A percentile compares a stretch with the other conserved stretches of the same genome.
Evolutionary conservation across 2,888 invertebrate species (phyloP).

Genomic region (Macrophya annulata): DNA sequence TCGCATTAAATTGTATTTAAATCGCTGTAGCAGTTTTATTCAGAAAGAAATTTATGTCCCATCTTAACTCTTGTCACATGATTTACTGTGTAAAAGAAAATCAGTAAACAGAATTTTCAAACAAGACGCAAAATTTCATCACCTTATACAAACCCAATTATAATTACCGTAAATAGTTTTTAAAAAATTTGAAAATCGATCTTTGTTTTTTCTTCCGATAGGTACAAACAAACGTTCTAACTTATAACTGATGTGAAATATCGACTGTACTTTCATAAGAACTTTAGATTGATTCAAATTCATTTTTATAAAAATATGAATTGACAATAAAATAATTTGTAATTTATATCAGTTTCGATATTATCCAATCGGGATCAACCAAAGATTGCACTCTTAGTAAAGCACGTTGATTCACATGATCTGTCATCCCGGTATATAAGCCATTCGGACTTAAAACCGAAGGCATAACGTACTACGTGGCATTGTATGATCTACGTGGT

Average conservation of each 20-base stretch:
- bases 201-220: too few relatives aligned
- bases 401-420: slow-evolving; percentile 22
- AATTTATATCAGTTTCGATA: not conserved
- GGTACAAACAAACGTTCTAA: too few relatives aligned
- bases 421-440: not conserved
- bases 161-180: not conserved
- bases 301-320: too few relatives aligned
- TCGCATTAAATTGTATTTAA: not conserved
- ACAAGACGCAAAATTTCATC: not conserved
- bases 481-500: slow-evolving; percentile 48
- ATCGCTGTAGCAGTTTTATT: not conserved
- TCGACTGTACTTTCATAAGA: too few relatives aligned
- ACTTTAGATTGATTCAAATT: too few relatives aligned
- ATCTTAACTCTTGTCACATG: not conserved
- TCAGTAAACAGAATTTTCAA: not conserved
- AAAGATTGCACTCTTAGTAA: slow-evolving; percentile 30
- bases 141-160: not conserved
- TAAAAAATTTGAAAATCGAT: too few relatives aligned
- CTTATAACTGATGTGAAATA: too few relatives aligned
- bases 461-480: not conserved
- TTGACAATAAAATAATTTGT: not conserved
- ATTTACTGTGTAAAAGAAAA: not conserved
- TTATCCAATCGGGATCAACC: not conserved
- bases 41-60: not conserved
- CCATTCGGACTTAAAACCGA: slow-evolving; percentile 2